Conservation (phyloP, 2,888 invertebrate species). For the Sisyra nigra region DNA sequence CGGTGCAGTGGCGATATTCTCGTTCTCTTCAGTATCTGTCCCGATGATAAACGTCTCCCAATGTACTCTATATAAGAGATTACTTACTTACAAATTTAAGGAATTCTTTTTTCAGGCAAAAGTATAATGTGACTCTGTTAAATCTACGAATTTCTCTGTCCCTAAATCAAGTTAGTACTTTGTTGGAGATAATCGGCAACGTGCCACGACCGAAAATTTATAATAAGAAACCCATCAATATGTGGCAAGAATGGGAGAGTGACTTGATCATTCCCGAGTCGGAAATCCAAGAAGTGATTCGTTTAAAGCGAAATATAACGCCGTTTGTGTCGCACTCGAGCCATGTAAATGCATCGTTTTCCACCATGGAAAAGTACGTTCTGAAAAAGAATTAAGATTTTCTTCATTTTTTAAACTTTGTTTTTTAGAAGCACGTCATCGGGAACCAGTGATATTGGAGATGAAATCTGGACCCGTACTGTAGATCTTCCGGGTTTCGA, state of each 20-base stretch:
- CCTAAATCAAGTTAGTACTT: slow-evolving; percentile 46
- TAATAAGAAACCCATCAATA: not conserved
- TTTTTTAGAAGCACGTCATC: slow-evolving; percentile 25
- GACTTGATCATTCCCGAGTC: too few species aligned
- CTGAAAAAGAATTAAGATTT: too few species aligned
- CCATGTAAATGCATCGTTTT: too few species aligned
- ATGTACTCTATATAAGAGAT: too few species aligned
- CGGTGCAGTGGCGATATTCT: slow-evolving; percentile 46
- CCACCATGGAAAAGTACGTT: too few species aligned
- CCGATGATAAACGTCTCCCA: slow-evolving; percentile 51
- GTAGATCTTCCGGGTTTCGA: slow-evolving; percentile 69
- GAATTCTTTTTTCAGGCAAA: slow-evolving; percentile 38
- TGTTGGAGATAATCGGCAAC: slow-evolving; percentile 44
- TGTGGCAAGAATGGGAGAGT: not conserved
- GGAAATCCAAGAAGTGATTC: too few species aligned
- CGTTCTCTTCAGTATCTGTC: slow-evolving; percentile 57
- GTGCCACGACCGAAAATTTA: slow-evolving; percentile 25
- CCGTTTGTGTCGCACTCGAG: too few species aligned
- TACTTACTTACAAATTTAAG: not conserved
- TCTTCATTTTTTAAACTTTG: too few species aligned
- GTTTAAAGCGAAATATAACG: too few species aligned
- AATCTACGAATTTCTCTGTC: slow-evolving; percentile 60
- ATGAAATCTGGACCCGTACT: slow-evolving; percentile 56
- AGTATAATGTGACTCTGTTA: slow-evolving; percentile 55
- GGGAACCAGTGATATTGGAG: slow-evolving; percentile 54